Conservation (phyloP, 2,888 invertebrate genomes). For the Urechis unicinctus region DNA sequence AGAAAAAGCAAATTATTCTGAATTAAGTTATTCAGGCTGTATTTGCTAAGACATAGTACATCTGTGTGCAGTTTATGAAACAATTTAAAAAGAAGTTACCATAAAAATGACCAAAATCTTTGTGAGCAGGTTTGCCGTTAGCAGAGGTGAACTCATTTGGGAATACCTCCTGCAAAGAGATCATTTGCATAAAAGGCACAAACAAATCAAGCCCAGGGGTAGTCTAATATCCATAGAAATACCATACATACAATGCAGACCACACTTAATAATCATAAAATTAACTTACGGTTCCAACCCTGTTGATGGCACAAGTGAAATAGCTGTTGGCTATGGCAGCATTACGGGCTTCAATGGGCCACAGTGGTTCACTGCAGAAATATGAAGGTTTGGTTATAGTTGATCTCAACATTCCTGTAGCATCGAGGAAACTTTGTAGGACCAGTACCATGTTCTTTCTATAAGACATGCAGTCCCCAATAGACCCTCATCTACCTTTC, state of each 20-base stretch:
- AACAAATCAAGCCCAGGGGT: too few relatives aligned
- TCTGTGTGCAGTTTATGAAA: too few relatives aligned
- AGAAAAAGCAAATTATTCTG: too few relatives aligned
- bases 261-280: background rate
- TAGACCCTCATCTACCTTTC: too few relatives aligned
- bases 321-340: conserved; percentile 95
- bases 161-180: conserved; percentile 57
- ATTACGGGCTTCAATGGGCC: conserved; percentile 90
- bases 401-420: background rate
- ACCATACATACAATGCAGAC: background rate
- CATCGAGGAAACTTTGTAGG: too few relatives aligned
- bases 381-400: too few relatives aligned
- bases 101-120: conserved; percentile 86
- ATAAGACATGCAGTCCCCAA: too few relatives aligned
- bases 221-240: too few relatives aligned
- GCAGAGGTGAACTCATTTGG: conserved; percentile 77
- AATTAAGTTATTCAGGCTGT: too few relatives aligned
- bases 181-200: background rate
- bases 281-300: conserved; percentile 77
- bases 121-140: conserved; percentile 67
- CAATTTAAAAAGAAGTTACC: too few relatives aligned
- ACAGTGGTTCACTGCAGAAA: conserved; percentile 75
- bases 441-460: too few relatives aligned
- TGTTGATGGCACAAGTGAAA: conserved; percentile 85
- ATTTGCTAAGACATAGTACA: too few relatives aligned